Conservation (phyloP, 2,797 vertebrate genomes). For the Microcaecilia unicolor region DNA sequence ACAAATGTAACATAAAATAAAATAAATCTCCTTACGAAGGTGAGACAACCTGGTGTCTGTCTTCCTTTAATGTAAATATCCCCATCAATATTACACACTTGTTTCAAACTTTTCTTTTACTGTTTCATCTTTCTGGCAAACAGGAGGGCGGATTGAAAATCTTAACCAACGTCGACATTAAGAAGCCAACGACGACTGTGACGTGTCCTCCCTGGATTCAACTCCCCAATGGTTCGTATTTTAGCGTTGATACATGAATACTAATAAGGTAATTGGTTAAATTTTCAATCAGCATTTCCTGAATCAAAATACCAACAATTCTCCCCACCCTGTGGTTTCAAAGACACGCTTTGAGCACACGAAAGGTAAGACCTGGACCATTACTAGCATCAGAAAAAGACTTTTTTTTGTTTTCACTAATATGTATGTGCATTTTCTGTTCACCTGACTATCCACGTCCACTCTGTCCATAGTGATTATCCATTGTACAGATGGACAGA, state of each 20-base stretch:
- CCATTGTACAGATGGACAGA: no score
- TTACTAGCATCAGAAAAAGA: neutral
- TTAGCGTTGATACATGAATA: neutral
- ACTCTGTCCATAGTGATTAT: no score
- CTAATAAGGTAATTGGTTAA: constrained; percentile 25
- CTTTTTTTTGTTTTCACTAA: no score
- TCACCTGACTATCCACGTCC: no score
- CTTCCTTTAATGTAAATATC: no score
- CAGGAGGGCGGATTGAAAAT: constrained; percentile 62
- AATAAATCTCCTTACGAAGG: no score
- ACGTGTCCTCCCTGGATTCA: neutral
- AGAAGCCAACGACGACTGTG: constrained; percentile 28
- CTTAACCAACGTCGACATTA: constrained; percentile 65
- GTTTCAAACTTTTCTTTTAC: neutral
- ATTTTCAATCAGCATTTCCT: no score
- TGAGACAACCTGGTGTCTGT: no score
- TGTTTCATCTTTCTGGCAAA: neutral
- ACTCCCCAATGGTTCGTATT: accelerated
- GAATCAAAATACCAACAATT: neutral
- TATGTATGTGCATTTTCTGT: no score
- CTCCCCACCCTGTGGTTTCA: neutral
- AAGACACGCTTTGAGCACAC: neutral
- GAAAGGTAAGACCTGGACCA: neutral
- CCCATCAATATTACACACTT: no score
- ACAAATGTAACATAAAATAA: no score